A percentile compares a stretch with the other conserved stretches of the same genome.
Conservation (phyloP, 92 coral and sea anemone genomes). For the Porites evermanni region DNA sequence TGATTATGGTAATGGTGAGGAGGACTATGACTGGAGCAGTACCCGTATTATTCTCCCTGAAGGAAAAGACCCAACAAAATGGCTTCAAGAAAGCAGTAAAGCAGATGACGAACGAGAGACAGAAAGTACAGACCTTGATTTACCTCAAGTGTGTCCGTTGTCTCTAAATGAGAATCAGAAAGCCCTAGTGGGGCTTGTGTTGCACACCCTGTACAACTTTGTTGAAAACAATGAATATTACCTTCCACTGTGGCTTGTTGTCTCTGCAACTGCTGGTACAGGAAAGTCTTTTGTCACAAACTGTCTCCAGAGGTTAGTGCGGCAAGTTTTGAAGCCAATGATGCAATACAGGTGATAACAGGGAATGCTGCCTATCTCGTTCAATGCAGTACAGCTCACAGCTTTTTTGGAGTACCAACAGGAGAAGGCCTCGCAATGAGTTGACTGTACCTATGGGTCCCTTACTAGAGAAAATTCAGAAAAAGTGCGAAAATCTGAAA, state of each 20-base stretch:
- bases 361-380: conserved; percentile 60
- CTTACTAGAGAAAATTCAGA: no score
- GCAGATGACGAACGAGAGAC: conserved; percentile 20
- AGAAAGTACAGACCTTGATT: not conserved
- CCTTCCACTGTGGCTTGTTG: conserved; percentile 13
- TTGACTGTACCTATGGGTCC: no score
- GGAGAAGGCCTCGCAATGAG: conserved; percentile 38
- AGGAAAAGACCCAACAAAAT: conserved; percentile 22
- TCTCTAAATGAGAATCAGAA: conserved; percentile 44
- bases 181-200: conserved; percentile 37
- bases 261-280: conserved; percentile 36
- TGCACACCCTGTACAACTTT: conserved; percentile 15
- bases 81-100: conserved; percentile 41
- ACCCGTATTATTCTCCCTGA: conserved; percentile 13
- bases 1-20: conserved; percentile 54
- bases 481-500: no score
- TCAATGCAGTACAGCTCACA: conserved; percentile 57
- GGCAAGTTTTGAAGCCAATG: no score
- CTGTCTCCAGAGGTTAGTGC: conserved; percentile 6
- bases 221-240: no score
- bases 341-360: no score
- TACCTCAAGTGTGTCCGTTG: conserved; percentile 53
- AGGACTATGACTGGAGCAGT: conserved; percentile 39
- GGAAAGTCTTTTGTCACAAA: conserved; percentile 53
- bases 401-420: conserved; percentile 49